phyloP scores from a whole-genome alignment of 2,113 vertebrate species.

The Geococcyx californianus region DNA sequence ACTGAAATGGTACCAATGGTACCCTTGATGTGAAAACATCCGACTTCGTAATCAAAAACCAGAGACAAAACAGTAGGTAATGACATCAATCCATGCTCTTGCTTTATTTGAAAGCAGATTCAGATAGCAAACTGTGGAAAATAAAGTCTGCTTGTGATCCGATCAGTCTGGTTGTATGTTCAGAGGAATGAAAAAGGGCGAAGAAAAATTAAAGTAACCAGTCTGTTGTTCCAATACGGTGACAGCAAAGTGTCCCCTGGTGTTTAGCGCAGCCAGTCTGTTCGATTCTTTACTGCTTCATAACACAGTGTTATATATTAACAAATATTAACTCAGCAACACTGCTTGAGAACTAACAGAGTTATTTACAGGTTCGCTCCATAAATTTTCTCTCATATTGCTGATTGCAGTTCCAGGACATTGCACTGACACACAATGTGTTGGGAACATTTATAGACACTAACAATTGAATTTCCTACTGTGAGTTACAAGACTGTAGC shows the following conservation, averaged over 20 bases:
- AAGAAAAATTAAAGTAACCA: not conserved
- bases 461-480: not conserved
- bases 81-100: not conserved
- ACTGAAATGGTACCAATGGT: not conserved
- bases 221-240: not conserved
- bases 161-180: not conserved
- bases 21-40: not conserved
- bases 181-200: not conserved
- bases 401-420: not conserved
- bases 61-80: not conserved
- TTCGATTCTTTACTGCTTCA: not conserved
- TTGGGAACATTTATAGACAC: not conserved
- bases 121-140: not conserved
- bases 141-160: not conserved
- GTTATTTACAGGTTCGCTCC: slow-evolving; percentile 19
- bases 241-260: not conserved
- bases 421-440: not conserved
- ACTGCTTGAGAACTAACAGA: not conserved
- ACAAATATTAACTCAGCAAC: slow-evolving; percentile 4
- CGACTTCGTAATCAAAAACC: not conserved
- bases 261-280: not conserved
- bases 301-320: not conserved
- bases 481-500: not conserved
- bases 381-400: not conserved
- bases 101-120: slow-evolving; percentile 56